Base-by-base conservation (phyloP, 2,797 vertebrate species). In the Rhinella marina region DNA sequence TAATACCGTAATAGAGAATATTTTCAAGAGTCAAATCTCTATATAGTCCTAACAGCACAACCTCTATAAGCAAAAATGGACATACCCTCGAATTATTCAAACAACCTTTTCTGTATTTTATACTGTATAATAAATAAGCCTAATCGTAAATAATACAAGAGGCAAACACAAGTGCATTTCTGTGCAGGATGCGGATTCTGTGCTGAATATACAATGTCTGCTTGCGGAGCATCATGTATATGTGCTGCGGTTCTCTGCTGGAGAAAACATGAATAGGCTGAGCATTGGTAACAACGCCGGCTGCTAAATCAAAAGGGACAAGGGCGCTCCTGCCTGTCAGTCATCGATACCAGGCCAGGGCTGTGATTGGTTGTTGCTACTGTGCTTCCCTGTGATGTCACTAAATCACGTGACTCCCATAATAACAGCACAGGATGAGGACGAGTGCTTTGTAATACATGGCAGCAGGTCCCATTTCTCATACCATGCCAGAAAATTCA, bases 311-410 rank as follows among this genome's bases (percentile, higher is more conserved):
- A 66, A 80, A 59, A 79, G 81, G 87, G 50, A 68, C 52, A 23
- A 79, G 87, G 56, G 64, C 62, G 62, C 73, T 68, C 57, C 75
- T 52, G 80, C 52, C 73, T 61, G 84, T 86, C 88, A 82, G 73
- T 85, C 84, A 86, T 57, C 83, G 76, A 77, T 85, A 86, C 61
- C n/a, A 78, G 81, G 17, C 17, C 2, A 12, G 17, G 41, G 1
- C 81, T 56, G 61, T 16, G 80, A 89, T 89, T 86, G 88, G 88
- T 77, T 89, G 84, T 89, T 89, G 80, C 85, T 84, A 89, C 73
- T 54, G 66, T 86, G 66, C 72, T 86, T 73, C 73, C 86, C 80
- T 62, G 73, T 83, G 88, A 83, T 61, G 85, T 86, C 88, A 79
- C 56, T 62, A 11, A 9, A 25, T 62, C 88, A 89, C n/a, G 73